phyloP scores from a whole-genome alignment of 2,113 vertebrate species.

The Scytalopus superciliaris region DNA sequence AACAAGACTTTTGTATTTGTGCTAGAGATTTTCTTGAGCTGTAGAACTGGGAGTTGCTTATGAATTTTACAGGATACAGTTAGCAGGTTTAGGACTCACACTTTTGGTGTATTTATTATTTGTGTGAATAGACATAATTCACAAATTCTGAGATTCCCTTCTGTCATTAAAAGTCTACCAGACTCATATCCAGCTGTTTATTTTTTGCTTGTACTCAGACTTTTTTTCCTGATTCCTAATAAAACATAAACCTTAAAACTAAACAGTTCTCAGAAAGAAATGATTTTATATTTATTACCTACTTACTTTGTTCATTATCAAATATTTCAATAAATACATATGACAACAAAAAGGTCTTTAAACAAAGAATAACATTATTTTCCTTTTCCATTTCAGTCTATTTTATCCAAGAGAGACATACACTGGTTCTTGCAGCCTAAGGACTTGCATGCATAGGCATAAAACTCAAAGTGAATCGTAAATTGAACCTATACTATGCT shows the following conservation, averaged over 20 bases:
- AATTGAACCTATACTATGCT: neutral
- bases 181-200: neutral
- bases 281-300: rapidly evolving
- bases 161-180: neutral
- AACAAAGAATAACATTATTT: neutral
- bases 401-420: neutral
- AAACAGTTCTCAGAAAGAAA: neutral
- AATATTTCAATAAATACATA: neutral
- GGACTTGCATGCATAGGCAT: neutral
- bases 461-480: neutral
- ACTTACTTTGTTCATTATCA: neutral
- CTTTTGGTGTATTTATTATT: neutral
- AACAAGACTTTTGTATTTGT: slow-evolving; percentile 52
- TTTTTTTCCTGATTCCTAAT: neutral
- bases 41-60: neutral
- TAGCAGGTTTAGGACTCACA: neutral
- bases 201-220: neutral
- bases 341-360: neutral
- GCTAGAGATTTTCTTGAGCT: slow-evolving; percentile 16
- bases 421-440: neutral
- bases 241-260: neutral
- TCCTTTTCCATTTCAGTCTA: neutral
- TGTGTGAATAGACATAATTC: neutral
- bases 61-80: neutral
- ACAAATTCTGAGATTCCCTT: neutral